Percentiles rank a stretch among this genome's conserved stretches.
phyloP scores from a whole-genome alignment of 92 coral and sea anemone species.

The Pocillopora meandrina region DNA sequence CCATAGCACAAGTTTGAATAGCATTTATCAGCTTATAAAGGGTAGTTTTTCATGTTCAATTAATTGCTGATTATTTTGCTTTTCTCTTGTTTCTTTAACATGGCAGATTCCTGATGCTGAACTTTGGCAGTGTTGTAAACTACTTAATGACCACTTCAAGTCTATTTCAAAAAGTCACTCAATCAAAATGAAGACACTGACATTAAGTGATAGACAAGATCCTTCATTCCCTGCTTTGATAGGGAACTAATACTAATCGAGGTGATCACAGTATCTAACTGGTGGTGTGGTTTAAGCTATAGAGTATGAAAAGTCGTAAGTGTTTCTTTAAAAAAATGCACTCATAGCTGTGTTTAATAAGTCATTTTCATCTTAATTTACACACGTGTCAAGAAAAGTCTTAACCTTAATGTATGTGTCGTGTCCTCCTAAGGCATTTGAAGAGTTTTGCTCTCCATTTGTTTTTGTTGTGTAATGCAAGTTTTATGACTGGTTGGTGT shows the following conservation, averaged over 20 bases:
- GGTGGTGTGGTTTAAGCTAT: not conserved
- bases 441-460: not conserved
- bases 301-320: not conserved
- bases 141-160: slow-evolving; percentile 52
- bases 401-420: not conserved
- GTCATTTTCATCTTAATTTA: no score
- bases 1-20: no score
- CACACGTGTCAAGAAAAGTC: no score
- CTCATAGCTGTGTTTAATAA: no score
- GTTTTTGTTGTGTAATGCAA: slow-evolving; percentile 3
- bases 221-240: not conserved
- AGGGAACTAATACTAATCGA: not conserved
- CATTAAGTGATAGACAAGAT: slow-evolving; percentile 11
- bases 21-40: no score
- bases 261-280: not conserved
- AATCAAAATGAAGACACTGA: slow-evolving; percentile 6
- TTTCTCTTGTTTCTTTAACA: not conserved
- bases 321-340: not conserved
- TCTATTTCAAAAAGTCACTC: slow-evolving; percentile 14
- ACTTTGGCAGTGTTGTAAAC: slow-evolving; percentile 64
- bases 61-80: not conserved
- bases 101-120: slow-evolving; percentile 74
- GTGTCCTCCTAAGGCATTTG: not conserved
- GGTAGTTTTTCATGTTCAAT: no score
- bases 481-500: not conserved